Percentiles rank a stretch among this genome's conserved stretches.
These are phyloP conservation scores for Acleris emargana DNA, from an alignment of 2,888 invertebrate species.

Conservation along the genomic window DNA sequence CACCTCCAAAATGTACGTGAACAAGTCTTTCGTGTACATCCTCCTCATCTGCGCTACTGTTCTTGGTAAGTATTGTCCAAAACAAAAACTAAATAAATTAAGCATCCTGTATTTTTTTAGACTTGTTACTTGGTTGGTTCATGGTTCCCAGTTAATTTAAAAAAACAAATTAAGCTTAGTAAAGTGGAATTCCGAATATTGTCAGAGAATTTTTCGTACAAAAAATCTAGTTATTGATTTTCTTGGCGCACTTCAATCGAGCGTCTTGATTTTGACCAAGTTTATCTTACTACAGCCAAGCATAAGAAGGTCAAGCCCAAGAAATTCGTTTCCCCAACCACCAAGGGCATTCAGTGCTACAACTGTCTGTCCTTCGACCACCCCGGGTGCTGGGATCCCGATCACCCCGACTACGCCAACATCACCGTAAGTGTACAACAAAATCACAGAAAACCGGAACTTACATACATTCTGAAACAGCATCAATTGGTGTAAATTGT, in stretches of 20 bases:
- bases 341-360: conserved; percentile 77
- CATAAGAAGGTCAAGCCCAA: conserved; percentile 73
- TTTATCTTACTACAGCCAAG: conserved; percentile 53
- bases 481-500: too few species aligned
- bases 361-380: conserved; percentile 79
- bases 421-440: conserved; percentile 59
- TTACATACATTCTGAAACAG: too few species aligned
- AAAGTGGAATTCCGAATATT: too few species aligned
- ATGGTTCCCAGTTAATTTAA: too few species aligned
- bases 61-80: conserved; percentile 52
- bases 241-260: background rate
- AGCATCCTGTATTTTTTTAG: background rate
- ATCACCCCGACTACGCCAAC: conserved; percentile 76
- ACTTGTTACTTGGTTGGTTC: too few species aligned
- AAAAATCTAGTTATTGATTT: too few species aligned
- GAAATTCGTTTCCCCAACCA: conserved; percentile 67
- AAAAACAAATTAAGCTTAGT: too few species aligned
- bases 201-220: too few species aligned
- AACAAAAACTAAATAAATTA: too few species aligned
- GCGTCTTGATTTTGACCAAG: too few species aligned
- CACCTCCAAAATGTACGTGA: conserved; percentile 46
- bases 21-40: conserved; percentile 56
- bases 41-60: conserved; percentile 61
- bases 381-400: conserved; percentile 80
- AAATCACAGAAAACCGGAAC: background rate